Conservation (phyloP, 2,888 invertebrate genomes). For the Luffia ferchaultella region DNA sequence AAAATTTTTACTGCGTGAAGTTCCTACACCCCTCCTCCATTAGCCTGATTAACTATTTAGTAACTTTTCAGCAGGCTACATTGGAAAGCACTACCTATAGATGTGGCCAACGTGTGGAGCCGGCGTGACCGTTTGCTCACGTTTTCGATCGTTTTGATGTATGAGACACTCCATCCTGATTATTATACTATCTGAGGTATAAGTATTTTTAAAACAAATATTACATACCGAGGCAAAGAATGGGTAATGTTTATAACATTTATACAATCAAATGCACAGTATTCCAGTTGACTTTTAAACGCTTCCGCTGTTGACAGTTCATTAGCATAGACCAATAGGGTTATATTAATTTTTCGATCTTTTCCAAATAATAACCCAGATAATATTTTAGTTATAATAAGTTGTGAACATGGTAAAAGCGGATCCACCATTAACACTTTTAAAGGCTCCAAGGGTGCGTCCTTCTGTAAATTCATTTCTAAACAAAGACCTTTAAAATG, state of each 20-base stretch:
- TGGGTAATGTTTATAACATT: conserved; percentile 33
- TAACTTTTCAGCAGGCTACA: too few relatives aligned
- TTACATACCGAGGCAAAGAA: conserved; percentile 46
- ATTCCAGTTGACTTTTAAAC: conserved; percentile 30
- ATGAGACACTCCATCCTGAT: too few relatives aligned
- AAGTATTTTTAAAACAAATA: too few relatives aligned
- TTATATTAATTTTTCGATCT: conserved; percentile 33
- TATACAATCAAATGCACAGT: conserved; percentile 34
- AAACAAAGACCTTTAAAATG: background rate
- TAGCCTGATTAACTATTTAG: too few relatives aligned
- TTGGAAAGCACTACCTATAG: too few relatives aligned
- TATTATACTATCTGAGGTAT: too few relatives aligned
- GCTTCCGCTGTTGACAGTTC: conserved; percentile 28
- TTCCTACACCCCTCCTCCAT: too few relatives aligned
- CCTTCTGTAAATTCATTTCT: conserved; percentile 38
- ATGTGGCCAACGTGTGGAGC: too few relatives aligned
- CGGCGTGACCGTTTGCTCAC: too few relatives aligned
- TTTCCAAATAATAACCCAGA: conserved; percentile 38
- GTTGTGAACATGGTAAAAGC: conserved; percentile 27
- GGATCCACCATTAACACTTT: conserved; percentile 41
- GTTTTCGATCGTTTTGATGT: too few relatives aligned
- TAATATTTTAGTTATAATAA: conserved; percentile 36
- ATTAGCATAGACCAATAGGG: conserved; percentile 37
- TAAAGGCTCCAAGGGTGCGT: conserved; percentile 23
- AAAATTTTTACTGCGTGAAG: too few relatives aligned